These are phyloP conservation scores for Danio jaintianensis DNA, from an alignment of 2,797 vertebrate species.

Conservation along the genomic window DNA sequence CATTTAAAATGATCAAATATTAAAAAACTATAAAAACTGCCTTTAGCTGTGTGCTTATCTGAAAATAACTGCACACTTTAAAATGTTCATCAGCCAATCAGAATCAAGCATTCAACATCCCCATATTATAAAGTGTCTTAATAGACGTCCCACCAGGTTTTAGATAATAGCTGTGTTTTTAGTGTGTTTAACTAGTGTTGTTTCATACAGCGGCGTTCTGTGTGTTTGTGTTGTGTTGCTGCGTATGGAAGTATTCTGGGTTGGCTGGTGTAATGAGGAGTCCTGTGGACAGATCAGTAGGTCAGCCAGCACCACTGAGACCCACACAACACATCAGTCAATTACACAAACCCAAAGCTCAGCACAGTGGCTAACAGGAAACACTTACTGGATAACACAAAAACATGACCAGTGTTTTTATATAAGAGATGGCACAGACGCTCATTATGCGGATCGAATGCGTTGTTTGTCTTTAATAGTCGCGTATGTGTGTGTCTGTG, in stretches of 20 bases:
- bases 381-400: not conserved
- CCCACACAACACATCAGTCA: conserved; percentile 1
- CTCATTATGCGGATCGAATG: conserved; percentile 20
- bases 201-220: not conserved
- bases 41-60: too few species aligned
- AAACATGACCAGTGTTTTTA: conserved; percentile 29
- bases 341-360: conserved; percentile 3
- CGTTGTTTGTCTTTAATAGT: conserved; percentile 14
- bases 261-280: conserved; percentile 2
- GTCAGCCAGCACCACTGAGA: conserved; percentile 22
- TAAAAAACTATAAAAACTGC: too few species aligned
- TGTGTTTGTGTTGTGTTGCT: conserved; percentile 2
- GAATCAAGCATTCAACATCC: too few species aligned
- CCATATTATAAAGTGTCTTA: not conserved
- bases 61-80: too few species aligned
- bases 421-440: not conserved
- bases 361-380: conserved; percentile 20
- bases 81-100: too few species aligned
- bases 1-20: too few species aligned
- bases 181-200: not conserved
- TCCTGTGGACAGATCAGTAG: conserved; percentile 18
- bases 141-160: not conserved
- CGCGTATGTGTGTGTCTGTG: conserved; percentile 2
- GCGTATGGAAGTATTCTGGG: conserved; percentile 9
- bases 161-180: not conserved